Conservation (phyloP, 1,140 invertebrate genomes). For the Rhysida immarginata region DNA sequence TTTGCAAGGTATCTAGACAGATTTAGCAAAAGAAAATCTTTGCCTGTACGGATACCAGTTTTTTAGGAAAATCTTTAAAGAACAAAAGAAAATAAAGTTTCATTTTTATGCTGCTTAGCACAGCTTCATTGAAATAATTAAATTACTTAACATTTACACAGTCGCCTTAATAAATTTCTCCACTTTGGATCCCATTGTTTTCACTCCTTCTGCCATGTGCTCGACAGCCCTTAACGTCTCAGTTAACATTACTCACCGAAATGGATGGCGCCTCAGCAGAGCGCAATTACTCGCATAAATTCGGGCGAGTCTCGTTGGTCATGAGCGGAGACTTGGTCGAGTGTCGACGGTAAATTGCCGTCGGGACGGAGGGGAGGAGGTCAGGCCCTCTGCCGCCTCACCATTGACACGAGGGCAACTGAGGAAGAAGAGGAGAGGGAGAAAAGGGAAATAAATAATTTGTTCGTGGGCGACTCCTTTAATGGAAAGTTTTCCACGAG, state of each 20-base stretch:
- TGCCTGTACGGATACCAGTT: background rate
- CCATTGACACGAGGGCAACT: background rate
- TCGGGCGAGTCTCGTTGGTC: background rate
- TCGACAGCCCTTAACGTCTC: slow-evolving; percentile 1
- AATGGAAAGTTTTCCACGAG: slow-evolving; percentile 1
- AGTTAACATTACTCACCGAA: slow-evolving; percentile 1
- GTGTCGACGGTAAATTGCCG: background rate
- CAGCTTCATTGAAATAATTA: slow-evolving; percentile 10
- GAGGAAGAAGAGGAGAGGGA: too few species aligned
- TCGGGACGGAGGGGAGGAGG: background rate
- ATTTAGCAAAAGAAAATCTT: too few species aligned
- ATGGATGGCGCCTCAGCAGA: slow-evolving; percentile 4
- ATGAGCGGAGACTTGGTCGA: background rate
- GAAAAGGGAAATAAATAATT: slow-evolving; percentile 6
- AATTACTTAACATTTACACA: slow-evolving; percentile 16
- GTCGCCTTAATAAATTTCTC: too few species aligned
- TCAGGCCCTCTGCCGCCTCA: background rate
- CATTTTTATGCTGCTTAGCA: slow-evolving; percentile 6
- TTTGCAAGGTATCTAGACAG: too few species aligned
- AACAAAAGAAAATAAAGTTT: background rate
- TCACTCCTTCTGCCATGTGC: too few species aligned
- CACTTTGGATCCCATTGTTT: too few species aligned
- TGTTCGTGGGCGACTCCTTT: background rate
- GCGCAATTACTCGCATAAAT: slow-evolving; percentile 5
- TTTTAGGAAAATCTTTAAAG: background rate